Percentiles rank a stretch among this genome's conserved stretches.
Conservation (phyloP, 2,113 vertebrate species). For the Seriola quinqueradiata region DNA sequence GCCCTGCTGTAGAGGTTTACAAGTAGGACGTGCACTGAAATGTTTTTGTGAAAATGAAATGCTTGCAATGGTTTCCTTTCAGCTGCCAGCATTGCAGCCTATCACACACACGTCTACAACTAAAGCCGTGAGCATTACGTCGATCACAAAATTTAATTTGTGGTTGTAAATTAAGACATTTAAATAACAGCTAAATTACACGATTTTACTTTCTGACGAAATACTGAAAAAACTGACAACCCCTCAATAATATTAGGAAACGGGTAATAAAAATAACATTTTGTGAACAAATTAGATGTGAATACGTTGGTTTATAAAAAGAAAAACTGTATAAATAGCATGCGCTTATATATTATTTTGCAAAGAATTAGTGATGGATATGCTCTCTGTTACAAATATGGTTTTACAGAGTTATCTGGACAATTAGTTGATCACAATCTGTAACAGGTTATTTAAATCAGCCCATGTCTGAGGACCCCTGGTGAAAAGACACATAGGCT, state of each 20-base stretch:
- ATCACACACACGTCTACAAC: conserved; percentile 33
- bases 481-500: neutral
- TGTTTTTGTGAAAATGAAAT: conserved; percentile 52
- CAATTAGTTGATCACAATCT: conserved; percentile 7
- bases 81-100: conserved; percentile 49
- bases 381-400: neutral
- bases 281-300: neutral
- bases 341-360: neutral
- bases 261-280: neutral
- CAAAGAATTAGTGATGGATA: neutral
- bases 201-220: neutral
- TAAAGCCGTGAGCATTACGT: conserved; percentile 6
- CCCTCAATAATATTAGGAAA: neutral
- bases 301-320: neutral
- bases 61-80: conserved; percentile 53
- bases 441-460: conserved; percentile 6
- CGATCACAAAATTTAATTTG: conserved; percentile 13
- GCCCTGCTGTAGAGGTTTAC: conserved; percentile 77
- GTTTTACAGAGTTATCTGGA: conserved; percentile 5
- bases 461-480: neutral
- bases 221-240: neutral
- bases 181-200: neutral
- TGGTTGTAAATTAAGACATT: neutral
- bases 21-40: conserved; percentile 72
- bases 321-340: neutral